Evolutionary conservation across 37 sponge, comb jelly and placozoan genomes (phyloP), one percentile per base, ranked within the genome.

Genomic region (Cliona cf. orientalis): DNA sequence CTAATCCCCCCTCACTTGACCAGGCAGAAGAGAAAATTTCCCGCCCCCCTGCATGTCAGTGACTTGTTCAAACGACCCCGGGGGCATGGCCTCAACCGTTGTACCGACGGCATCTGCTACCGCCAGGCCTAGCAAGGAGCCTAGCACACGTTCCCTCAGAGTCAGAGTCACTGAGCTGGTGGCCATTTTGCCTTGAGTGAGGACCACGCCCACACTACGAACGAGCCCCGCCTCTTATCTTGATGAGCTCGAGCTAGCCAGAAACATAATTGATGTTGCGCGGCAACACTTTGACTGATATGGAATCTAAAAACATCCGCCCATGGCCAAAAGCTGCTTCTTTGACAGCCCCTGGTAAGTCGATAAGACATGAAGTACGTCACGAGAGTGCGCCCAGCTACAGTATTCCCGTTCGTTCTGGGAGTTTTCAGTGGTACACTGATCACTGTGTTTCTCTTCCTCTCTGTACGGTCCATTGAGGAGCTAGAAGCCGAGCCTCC

Each of bases 41-140:
- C 97, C 97, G 1, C 93, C 97, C 9, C 97, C 97, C 33, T 78
- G 39, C 97, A 96, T 96, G 61, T 81, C 97, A 0, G 44, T 40
- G 21, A 96, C 46, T 1, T 73, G 82, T 5, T 82, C 42, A 38
- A 92, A 96, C 3, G 93, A 89, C 5, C 97, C 97, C 4, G 88
- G 91, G 7, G 88, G 84, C 76, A 74, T 74, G 40, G 64, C 74
- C 60, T 96, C 93, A 33, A 96, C 93, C 3, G 93, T 79, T 19
- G 93, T 92, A 7, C 97, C 97, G 7, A 95, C 83, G 14, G 96
- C 96, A 75, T 95, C 96, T 69, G 93, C 63, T 71, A 92, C 85
- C 31, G 96, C 96, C n/a, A 95, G 65, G 38, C 96, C 96, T 33
- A 89, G 37, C 22, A 95, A 42, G 26, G 71, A 83, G 0, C 96